Evolutionary conservation across 1,140 invertebrate species (phyloP).

Genomic region (Ips typographus): DNA sequence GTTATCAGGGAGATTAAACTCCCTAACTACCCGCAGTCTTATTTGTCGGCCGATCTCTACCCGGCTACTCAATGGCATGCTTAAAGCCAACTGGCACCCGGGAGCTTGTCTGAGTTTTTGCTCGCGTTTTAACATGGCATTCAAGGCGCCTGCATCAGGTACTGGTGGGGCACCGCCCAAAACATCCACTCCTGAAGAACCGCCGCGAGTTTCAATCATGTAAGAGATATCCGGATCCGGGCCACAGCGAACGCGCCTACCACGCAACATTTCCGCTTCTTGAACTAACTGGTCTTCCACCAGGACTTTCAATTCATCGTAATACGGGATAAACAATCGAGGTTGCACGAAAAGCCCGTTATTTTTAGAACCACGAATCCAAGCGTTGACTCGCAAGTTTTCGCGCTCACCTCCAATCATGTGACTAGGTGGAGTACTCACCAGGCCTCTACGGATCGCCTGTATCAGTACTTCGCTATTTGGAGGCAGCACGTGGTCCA

Average conservation of each 20-base stretch:
- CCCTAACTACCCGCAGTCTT: slow-evolving; percentile 84
- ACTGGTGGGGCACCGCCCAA: slow-evolving; percentile 64
- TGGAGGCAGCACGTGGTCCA: slow-evolving; percentile 86
- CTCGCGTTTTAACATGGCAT: slow-evolving; percentile 83
- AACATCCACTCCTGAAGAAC: slow-evolving; percentile 64
- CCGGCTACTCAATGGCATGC: slow-evolving; percentile 73
- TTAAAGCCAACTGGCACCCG: slow-evolving; percentile 74
- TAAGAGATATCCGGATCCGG: slow-evolving; percentile 89
- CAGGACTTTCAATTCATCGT: slow-evolving; percentile 89
- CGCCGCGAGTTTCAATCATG: slow-evolving; percentile 74
- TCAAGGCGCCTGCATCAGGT: slow-evolving; percentile 72
- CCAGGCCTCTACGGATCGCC: slow-evolving; percentile 80
- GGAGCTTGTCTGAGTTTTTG: slow-evolving; percentile 81
- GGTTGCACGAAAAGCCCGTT: slow-evolving; percentile 83
- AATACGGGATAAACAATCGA: slow-evolving; percentile 89
- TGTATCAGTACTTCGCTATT: slow-evolving; percentile 78
- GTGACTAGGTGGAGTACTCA: slow-evolving; percentile 81
- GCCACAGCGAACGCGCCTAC: slow-evolving; percentile 64
- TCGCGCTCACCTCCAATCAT: slow-evolving; percentile 77
- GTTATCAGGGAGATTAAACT: slow-evolving; percentile 91
- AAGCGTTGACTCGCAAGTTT: slow-evolving; percentile 76
- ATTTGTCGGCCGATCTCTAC: slow-evolving; percentile 77
- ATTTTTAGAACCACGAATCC: slow-evolving; percentile 77
- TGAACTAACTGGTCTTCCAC: slow-evolving; percentile 82
- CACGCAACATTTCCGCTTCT: slow-evolving; percentile 74